Evolutionary conservation across 2,113 vertebrate species (phyloP).

Genomic region (Atherinomorus stipes): DNA sequence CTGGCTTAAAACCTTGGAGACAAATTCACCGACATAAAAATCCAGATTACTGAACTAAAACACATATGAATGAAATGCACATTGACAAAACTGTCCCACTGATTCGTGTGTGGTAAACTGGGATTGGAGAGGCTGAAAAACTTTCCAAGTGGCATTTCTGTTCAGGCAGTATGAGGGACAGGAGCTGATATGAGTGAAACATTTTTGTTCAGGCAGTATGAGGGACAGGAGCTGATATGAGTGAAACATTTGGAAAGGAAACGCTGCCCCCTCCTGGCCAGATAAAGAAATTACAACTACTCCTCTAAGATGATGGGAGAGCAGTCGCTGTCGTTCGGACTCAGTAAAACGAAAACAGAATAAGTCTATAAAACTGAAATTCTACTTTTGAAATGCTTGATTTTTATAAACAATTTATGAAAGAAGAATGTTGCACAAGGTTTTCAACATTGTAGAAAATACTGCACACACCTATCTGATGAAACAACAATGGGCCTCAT

Average conservation of each 20-base stretch:
- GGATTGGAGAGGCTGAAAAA: constrained; percentile 16
- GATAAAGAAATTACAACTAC: constrained; percentile 3
- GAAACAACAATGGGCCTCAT: no score
- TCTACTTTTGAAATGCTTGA: no score
- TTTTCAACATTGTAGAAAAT: no score
- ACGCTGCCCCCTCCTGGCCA: constrained; percentile 42
- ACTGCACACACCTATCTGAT: no score
- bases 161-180: neutral
- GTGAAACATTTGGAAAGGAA: constrained; percentile 7
- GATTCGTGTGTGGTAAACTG: constrained; percentile 35
- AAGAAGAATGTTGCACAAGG: no score
- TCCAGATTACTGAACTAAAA: constrained; percentile 32
- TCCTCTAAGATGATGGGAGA: neutral
- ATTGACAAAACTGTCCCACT: constrained; percentile 24
- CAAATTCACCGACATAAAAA: constrained; percentile 22
- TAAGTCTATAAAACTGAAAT: no score
- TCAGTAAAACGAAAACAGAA: no score
- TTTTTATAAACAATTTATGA: no score
- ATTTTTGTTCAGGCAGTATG: constrained; percentile 9
- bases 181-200: neutral
- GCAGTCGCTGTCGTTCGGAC: neutral
- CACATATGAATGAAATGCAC: constrained; percentile 39
- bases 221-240: neutral
- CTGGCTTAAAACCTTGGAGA: neutral
- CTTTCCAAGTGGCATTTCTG: constrained; percentile 14